Evolutionary conservation across 2,113 vertebrate species (phyloP), one percentile per base, ranked within the genome.

Genomic region (Etheostoma spectabile): DNA sequence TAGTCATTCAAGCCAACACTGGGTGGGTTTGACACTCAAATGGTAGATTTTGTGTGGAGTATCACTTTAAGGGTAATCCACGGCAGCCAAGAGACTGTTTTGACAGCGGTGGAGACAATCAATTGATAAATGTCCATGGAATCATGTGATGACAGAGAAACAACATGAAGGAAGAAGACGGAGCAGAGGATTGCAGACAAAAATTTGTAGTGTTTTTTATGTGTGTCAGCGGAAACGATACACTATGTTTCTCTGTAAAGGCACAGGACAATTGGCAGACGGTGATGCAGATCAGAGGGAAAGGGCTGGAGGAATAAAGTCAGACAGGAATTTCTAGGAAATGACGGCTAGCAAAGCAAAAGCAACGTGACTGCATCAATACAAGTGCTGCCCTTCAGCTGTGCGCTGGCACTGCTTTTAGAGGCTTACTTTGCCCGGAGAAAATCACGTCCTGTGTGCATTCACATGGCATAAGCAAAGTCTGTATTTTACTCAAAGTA

Each of bases 301-400:
- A 24, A 35, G 12, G 18, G 62, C 81, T 22, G 79, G 45, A 57
- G 53, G 72, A 80, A 82, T 77, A 59, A 82, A 74, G 78, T 75
- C 83, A 79, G 82, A 68, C 64, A 68, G 80, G 83, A 88, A 80
- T 86, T 86, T 89, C 38, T 57, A 62, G 77, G 77, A 86, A 85
- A 93, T 79, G 73, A 82, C 3, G 53, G 61, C 49, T 56, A 27
- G 65, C 85, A 79, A 86, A 90, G 86, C 73, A 79, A 82, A 67
- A 86, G 83, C 77, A 79, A 74, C 1, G 74, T 79, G 76, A 89
- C 87, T 57, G 33, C 66, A 63, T 74, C 76, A 80, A 53, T 75
- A 46, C 16, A 19, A 73, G 35, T 3, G 56, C 66, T 48, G 16
- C 57, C 56, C 60, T 66, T 49, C 59, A 8, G 45, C 33, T 30